phyloP scores from a whole-genome alignment of 2,113 vertebrate genomes.

The Lethenteron camtschaticum region DNA sequence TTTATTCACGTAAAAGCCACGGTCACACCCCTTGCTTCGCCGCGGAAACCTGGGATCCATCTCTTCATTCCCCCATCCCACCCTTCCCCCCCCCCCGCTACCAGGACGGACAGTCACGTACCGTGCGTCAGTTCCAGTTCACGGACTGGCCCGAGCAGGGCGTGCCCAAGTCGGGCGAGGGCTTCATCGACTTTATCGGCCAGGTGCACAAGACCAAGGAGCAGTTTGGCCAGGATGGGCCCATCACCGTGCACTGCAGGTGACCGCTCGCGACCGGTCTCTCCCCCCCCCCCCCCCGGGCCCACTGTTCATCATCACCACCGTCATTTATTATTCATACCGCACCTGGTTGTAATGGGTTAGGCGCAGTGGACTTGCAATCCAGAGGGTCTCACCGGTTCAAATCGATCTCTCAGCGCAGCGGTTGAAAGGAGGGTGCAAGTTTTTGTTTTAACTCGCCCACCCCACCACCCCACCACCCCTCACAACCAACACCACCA shows the following conservation, averaged over 20 bases:
- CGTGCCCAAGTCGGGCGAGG: constrained; percentile 84
- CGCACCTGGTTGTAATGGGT: neutral
- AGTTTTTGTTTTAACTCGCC: no score
- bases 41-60: no score
- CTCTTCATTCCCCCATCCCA: no score
- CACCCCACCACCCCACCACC: no score
- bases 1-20: no score
- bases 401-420: neutral
- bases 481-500: no score
- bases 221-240: constrained; percentile 93
- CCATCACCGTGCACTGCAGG: constrained; percentile 98
- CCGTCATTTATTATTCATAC: neutral
- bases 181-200: constrained; percentile 90
- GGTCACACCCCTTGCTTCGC: no score
- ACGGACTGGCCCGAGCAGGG: constrained; percentile 95
- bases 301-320: accelerated
- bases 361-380: neutral
- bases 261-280: constrained; percentile 16
- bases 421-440: neutral
- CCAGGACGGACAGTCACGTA: constrained; percentile 84
- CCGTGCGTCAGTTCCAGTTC: constrained; percentile 95
- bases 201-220: constrained; percentile 99
- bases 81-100: neutral
- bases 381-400: neutral
- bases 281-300: neutral